These are phyloP conservation scores for Caenorhabditis tropicalis DNA, from an alignment of 1,140 invertebrate species.

Conservation along the genomic window DNA sequence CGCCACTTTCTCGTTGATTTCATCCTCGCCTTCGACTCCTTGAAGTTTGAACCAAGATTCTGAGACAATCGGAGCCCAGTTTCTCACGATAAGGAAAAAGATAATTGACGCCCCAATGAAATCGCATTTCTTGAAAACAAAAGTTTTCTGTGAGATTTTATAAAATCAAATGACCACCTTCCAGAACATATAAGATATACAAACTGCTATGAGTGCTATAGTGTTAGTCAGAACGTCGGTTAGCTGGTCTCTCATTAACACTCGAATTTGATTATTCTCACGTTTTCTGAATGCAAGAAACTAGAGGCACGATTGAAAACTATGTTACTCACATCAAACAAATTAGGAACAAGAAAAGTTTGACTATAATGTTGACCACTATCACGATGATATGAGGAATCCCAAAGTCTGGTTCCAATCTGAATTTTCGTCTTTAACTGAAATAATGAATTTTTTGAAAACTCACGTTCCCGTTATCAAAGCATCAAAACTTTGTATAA, in stretches of 20 bases:
- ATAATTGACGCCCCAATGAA: constrained; percentile 26
- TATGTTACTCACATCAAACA: neutral
- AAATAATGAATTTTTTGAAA: neutral
- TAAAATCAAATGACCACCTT: neutral
- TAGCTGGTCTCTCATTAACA: constrained; percentile 42
- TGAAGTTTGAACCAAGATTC: constrained; percentile 35
- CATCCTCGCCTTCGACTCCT: neutral
- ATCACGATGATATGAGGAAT: neutral
- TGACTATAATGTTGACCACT: neutral
- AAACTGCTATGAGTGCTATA: constrained; percentile 5
- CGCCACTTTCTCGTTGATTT: neutral
- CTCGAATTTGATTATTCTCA: constrained; percentile 4
- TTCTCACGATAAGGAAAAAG: constrained; percentile 9
- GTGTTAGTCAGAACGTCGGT: constrained; percentile 37
- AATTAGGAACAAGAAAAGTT: neutral
- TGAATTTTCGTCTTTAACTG: neutral
- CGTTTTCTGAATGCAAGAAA: neutral
- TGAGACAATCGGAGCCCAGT: constrained; percentile 29
- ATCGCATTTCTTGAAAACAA: constrained; percentile 22
- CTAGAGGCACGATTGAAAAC: neutral
- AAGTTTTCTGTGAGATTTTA: neutral
- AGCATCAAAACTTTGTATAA: constrained; percentile 35
- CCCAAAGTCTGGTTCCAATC: neutral
- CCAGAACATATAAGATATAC: neutral
- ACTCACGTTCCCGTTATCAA: constrained; percentile 10